A percentile compares a stretch with the other conserved stretches of the same genome.
phyloP scores from a whole-genome alignment of 2,113 vertebrate genomes.

The Orcinus orca region DNA sequence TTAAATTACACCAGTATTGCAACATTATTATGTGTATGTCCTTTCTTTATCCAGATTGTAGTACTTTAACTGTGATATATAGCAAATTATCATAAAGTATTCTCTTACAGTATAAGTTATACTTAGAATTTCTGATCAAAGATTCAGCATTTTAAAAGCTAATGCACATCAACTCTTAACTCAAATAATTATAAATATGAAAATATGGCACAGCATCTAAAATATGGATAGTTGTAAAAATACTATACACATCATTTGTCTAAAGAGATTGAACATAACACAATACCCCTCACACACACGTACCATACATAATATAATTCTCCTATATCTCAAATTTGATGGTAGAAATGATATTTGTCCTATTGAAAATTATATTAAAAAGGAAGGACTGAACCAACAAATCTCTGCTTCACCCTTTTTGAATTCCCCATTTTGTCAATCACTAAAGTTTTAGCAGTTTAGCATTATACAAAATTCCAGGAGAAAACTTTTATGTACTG shows the following conservation, averaged over 20 bases:
- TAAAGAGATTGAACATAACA: background rate
- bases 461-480: background rate
- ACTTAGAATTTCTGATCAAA: background rate
- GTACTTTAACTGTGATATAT: background rate
- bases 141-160: background rate
- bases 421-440: background rate
- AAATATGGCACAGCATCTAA: background rate
- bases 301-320: background rate
- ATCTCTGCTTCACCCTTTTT: background rate
- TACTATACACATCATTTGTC: background rate
- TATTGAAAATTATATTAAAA: background rate
- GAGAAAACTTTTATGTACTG: background rate
- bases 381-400: background rate
- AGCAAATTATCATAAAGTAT: background rate
- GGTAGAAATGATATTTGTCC: background rate
- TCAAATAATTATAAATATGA: constrained; percentile 38
- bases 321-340: background rate
- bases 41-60: background rate
- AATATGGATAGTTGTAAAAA: background rate
- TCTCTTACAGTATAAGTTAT: background rate
- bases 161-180: background rate
- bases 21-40: background rate
- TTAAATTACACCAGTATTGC: background rate
- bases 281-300: background rate
- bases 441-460: constrained; percentile 19